Conservation (phyloP, 2,888 invertebrate genomes). For the Timema podura region DNA sequence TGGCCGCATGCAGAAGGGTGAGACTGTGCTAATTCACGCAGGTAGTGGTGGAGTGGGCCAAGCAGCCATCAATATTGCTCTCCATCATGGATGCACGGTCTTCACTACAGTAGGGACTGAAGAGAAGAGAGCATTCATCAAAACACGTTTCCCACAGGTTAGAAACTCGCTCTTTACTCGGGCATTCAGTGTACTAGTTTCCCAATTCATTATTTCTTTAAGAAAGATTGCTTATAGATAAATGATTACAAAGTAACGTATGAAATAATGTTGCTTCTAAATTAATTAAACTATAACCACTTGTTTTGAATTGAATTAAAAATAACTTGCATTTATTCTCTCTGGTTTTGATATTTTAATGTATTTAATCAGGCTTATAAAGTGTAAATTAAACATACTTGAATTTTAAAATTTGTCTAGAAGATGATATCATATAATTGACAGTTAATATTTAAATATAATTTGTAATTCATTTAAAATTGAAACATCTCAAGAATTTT, state of each 20-base stretch:
- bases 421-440: too few species aligned
- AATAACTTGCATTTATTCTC: too few species aligned
- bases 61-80: constrained; percentile 70
- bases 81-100: constrained; percentile 60
- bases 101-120: constrained; percentile 67
- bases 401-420: too few species aligned
- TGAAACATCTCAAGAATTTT: too few species aligned
- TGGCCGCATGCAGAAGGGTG: constrained; percentile 50
- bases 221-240: neutral
- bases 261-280: too few species aligned
- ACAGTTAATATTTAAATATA: too few species aligned
- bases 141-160: constrained; percentile 52
- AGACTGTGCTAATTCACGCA: constrained; percentile 52
- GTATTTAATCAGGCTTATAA: neutral
- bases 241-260: too few species aligned
- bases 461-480: too few species aligned
- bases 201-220: neutral
- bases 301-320: too few species aligned
- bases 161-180: constrained; percentile 2
- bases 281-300: too few species aligned
- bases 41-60: constrained; percentile 71
- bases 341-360: neutral
- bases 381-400: too few species aligned
- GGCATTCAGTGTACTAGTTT: neutral
- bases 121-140: constrained; percentile 60